Conservation (phyloP, 30 jellyfish, hydroid and myxozoan genomes). For the Turritopsis dohrnii region DNA sequence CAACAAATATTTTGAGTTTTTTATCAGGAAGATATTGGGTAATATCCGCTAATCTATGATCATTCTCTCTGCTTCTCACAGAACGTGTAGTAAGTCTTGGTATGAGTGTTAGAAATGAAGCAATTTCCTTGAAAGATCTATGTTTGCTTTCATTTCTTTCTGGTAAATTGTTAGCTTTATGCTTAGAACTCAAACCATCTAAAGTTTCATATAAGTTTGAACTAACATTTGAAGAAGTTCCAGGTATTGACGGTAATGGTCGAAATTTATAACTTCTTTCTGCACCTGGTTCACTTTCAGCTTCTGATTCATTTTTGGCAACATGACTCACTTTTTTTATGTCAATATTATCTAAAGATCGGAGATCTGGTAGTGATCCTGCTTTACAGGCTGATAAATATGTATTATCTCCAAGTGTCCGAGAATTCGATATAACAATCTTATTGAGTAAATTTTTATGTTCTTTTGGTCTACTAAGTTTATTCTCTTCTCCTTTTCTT, state of each 20-base stretch:
- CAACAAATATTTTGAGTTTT: slow-evolving; percentile 67
- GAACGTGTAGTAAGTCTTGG: slow-evolving; percentile 87
- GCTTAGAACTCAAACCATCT: neutral
- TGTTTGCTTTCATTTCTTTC: slow-evolving; percentile 34
- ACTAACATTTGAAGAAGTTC: slow-evolving; percentile 11
- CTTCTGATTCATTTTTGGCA: slow-evolving; percentile 37
- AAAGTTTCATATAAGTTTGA: slow-evolving; percentile 6
- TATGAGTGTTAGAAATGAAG: slow-evolving; percentile 63
- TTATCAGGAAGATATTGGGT: slow-evolving; percentile 75
- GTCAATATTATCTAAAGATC: slow-evolving; percentile 17
- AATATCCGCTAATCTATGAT: slow-evolving; percentile 67
- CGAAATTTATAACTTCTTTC: slow-evolving; percentile 37
- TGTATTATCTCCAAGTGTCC: slow-evolving; percentile 20
- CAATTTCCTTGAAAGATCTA: slow-evolving; percentile 72
- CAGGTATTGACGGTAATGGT: slow-evolving; percentile 87
- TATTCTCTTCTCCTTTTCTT: slow-evolving; percentile 10
- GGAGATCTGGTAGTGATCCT: slow-evolving; percentile 35
- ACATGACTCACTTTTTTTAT: slow-evolving; percentile 34
- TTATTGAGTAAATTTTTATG: neutral
- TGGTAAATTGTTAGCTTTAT: slow-evolving; percentile 37
- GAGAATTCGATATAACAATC: slow-evolving; percentile 15
- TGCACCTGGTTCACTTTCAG: slow-evolving; percentile 51
- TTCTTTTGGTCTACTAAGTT: neutral
- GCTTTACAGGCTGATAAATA: neutral
- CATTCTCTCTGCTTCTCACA: slow-evolving; percentile 83